A percentile compares a stretch with the other conserved stretches of the same genome.
Conservation (phyloP, 2,797 vertebrate genomes). For the Alcedo quadribrachys region DNA sequence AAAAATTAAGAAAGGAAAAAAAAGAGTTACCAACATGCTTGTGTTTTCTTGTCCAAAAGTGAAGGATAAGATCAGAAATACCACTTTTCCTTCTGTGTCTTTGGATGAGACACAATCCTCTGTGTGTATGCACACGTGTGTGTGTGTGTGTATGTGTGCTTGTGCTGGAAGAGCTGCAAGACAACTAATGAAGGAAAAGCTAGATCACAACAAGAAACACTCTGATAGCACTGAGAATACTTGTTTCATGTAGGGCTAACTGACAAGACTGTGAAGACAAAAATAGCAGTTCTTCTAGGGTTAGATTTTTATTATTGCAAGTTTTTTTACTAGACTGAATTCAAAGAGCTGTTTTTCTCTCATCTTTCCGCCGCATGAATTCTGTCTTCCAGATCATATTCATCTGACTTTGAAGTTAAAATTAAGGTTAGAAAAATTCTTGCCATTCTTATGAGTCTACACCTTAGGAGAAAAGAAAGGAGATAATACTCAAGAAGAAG, state of each 20-base stretch:
- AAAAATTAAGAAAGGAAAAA: conserved; percentile 31
- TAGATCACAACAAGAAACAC: background rate
- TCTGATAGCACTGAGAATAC: background rate
- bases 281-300: conserved; percentile 12
- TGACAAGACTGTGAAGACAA: conserved; percentile 7
- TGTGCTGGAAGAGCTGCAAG: background rate
- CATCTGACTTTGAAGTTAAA: conserved; percentile 8
- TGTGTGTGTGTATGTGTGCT: background rate
- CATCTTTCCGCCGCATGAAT: background rate
- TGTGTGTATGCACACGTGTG: fast-evolving
- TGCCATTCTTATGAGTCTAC: background rate
- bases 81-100: background rate
- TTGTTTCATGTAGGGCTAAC: background rate
- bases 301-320: background rate
- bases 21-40: background rate
- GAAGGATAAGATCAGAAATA: background rate
- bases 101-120: background rate
- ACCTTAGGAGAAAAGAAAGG: background rate
- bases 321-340: background rate
- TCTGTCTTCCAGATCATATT: background rate
- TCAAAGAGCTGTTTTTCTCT: conserved; percentile 12
- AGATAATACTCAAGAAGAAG: background rate
- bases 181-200: background rate
- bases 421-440: background rate
- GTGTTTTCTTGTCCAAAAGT: background rate